Evolutionary conservation across 2,888 invertebrate species (phyloP).

Genomic region (Macrosiphum euphorbiae): DNA sequence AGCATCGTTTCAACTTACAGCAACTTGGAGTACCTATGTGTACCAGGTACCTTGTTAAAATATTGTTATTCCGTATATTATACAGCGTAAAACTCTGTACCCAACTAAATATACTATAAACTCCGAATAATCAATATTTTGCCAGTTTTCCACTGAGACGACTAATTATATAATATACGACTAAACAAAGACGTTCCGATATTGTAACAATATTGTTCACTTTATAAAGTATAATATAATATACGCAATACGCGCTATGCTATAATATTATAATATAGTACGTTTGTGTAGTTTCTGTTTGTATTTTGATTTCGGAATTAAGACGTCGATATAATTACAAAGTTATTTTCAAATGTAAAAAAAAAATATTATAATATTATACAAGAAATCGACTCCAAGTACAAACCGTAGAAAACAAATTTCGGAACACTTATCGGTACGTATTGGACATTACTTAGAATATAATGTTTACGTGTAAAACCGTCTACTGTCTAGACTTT

Average conservation of each 20-base stretch:
- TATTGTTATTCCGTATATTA: background rate
- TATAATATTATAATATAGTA: background rate
- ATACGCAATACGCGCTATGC: too few relatives aligned
- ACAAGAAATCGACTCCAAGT: background rate
- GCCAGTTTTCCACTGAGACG: background rate
- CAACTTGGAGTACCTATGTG: background rate
- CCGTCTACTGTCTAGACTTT: constrained; percentile 24
- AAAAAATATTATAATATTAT: background rate
- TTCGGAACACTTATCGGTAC: background rate
- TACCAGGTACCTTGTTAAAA: background rate
- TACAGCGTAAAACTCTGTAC: background rate
- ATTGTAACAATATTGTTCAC: background rate
- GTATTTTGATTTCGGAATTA: background rate
- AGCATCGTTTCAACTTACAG: background rate
- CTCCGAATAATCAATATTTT: background rate
- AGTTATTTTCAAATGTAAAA: background rate
- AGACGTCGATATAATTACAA: background rate
- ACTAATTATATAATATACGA: background rate
- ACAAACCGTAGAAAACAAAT: background rate
- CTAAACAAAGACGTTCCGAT: background rate
- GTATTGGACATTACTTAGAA: background rate
- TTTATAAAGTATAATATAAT: background rate
- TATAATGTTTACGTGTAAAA: background rate
- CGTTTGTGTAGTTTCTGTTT: background rate
- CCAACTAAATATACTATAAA: background rate